Evolutionary conservation across 2,888 invertebrate species (phyloP), one percentile per base, ranked within the genome.

Genomic region (Bombyx huttoni): DNA sequence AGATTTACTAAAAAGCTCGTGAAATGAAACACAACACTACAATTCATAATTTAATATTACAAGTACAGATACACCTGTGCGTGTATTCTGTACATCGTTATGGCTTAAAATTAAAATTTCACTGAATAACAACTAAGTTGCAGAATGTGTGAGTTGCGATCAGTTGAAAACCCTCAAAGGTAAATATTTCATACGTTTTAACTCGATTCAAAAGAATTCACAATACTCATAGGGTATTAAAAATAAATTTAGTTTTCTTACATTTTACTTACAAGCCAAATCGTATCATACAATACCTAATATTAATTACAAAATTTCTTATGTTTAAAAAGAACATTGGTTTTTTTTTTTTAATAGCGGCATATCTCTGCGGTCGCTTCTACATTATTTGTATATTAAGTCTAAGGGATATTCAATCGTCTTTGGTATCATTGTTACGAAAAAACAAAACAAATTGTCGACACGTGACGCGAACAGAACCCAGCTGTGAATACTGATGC

Each of bases 351-450:
- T 72, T 59, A 64, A 68, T 61, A 62, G 72, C 62, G 76, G 74
- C 63, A 71, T 64, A 57, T 62, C 59, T 59, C 67, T 59, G 47
- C 13, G 51, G 58, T 68, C 75, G 67, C 74, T 70, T 68, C 75
- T 70, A 70, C 3, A 24, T 24, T 24, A 24, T 24, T 24, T 24
- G 24, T 65, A 70, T 67, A 24, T 24, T 24, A 24, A 79, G 73
- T 67, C 77, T 79, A 76, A 70, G 78, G 82, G 87, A 86, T 86
- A 86, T 85, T 87, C 86, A 80, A 86, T 78, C 78, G 79, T 88
- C 88, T 88, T 88, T 88, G 88, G 88, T 88, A 88, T 88, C 75
- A 85, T 78, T 78, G 78, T 81, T 81, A 81, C 72, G 80, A 75
- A 81, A n/a, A 78, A 81, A 78, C 70, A 75, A 72, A 77, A 73